Base-by-base conservation (phyloP, 2,797 vertebrate species). In the Myotis daubentonii region DNA sequence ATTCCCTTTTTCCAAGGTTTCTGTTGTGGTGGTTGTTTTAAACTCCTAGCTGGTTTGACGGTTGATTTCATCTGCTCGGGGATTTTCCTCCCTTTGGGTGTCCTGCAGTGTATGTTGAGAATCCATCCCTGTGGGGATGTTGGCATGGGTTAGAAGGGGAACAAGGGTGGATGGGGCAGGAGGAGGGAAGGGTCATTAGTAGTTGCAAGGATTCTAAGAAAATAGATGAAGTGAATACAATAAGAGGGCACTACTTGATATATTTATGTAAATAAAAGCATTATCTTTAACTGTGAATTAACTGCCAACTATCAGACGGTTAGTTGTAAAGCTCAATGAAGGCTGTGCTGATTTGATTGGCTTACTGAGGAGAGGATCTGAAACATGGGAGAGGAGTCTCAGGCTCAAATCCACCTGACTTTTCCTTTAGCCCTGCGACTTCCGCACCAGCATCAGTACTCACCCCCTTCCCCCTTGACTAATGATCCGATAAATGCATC, bases 231-330 rank as follows among this genome's bases (percentile, higher is more conserved):
- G 98, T 96, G 97, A 97, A 97, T 98, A 98, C 98, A 98, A 98
- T 97, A 98, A 98, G 82, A 98, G 97, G 89, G 92, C 97, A 97
- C 97, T 97, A 98, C 97, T 98, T 96, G 97, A 97, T 98, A 98
- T 97, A 98, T 95, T 87, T 19, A 90, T 97, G 98, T 98, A 98
- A 97, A 98, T 98, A 98, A 97, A 98, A 98, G 98, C 98, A 97
- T 97, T 82, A 93, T 96, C 97, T 90, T 95, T 96, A 98, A 98
- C 97, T 97, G 97, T 95, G 93, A 98, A 97, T 96, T 98, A 98
- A 98, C 95, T 97, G 97, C 97, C 97, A 96, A 94, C 97, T 96
- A 96, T 76, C 95, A 96, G 97, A 95, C 96, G 94, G 95, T 98
- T 98, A 98, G 97, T 97, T 97, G 95, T 97, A 98, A 97, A 98